Evolutionary conservation across 2,113 vertebrate species (phyloP).

Genomic region (Trogon melanurus): DNA sequence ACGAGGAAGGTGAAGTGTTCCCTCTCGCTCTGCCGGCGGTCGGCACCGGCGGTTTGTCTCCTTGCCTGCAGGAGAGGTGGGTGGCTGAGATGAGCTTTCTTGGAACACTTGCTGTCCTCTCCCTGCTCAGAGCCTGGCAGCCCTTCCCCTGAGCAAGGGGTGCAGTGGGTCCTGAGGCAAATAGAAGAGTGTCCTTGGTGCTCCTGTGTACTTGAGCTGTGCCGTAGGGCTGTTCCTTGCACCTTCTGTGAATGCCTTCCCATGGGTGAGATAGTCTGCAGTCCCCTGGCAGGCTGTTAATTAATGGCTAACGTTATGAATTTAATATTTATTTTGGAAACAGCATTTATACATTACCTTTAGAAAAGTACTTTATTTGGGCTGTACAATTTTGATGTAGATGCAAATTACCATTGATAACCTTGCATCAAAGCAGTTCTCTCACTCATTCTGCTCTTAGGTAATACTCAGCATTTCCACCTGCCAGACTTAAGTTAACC

Average conservation of each 20-base stretch:
- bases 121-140: background rate
- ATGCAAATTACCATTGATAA: background rate
- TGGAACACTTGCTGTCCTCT: background rate
- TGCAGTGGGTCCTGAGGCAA: fast-evolving
- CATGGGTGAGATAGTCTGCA: background rate
- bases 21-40: background rate
- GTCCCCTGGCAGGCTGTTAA: background rate
- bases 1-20: background rate
- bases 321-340: background rate
- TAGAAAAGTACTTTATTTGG: background rate
- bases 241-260: background rate
- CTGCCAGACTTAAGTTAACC: background rate
- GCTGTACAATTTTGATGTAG: background rate
- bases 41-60: fast-evolving
- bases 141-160: background rate
- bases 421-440: background rate
- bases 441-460: background rate
- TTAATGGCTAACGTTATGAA: background rate
- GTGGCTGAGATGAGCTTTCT: background rate
- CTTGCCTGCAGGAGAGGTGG: background rate
- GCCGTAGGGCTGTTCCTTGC: background rate
- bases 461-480: background rate
- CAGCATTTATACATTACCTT: background rate
- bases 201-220: background rate
- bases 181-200: background rate